Conservation (phyloP, 2,797 vertebrate species). For the Lindbergichthys nudifrons region DNA sequence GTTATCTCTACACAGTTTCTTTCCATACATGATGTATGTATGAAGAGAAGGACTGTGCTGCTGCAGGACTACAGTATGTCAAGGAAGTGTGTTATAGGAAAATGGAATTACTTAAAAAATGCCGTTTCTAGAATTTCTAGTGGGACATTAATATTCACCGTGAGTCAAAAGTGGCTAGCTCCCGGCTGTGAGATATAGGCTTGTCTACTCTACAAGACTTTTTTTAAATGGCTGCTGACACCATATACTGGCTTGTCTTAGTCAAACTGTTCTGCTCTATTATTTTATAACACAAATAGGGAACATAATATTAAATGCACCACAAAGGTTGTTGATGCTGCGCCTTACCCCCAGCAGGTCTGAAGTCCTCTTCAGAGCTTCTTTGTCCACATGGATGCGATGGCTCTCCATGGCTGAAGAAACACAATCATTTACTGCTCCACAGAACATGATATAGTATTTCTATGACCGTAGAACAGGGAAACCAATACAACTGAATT, state of each 20-base stretch:
- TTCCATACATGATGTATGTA: not conserved
- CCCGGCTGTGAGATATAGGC: conserved; percentile 28
- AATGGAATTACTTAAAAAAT: not conserved
- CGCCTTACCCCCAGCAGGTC: conserved; percentile 88
- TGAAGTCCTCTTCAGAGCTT: conserved; percentile 88
- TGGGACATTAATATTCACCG: conserved; percentile 27
- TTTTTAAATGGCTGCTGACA: not conserved
- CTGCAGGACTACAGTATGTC: not conserved
- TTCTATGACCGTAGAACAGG: not conserved
- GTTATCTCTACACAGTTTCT: not conserved
- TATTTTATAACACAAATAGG: not conserved
- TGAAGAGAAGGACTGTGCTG: not conserved
- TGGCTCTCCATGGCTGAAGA: conserved; percentile 92
- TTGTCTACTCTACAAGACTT: not conserved
- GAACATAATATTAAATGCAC: not conserved
- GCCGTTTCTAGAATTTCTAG: conserved; percentile 1
- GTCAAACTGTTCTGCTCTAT: conserved; percentile 9
- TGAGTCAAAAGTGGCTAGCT: conserved; percentile 17
- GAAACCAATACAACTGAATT: not conserved
- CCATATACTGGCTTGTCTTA: not conserved
- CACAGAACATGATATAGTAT: not conserved
- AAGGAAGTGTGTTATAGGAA: not conserved
- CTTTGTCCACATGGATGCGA: conserved; percentile 87
- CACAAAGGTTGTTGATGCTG: not conserved
- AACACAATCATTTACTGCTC: conserved; percentile 5